phyloP scores from a whole-genome alignment of 23 tunicate genomes.

The Ciona savignyi region DNA sequence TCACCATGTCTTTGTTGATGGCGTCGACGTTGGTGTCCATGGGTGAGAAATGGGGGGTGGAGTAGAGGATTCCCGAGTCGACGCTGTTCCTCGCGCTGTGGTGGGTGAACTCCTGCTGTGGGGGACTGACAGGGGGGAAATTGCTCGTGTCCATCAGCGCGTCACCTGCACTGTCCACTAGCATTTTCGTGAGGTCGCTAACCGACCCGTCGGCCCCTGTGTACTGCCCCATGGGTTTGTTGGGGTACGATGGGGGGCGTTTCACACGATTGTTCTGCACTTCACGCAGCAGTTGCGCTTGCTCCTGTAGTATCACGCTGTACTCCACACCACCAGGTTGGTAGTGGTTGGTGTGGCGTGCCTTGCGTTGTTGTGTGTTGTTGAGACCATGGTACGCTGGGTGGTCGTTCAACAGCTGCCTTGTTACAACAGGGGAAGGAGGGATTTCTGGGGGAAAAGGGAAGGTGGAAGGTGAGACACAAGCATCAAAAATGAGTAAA shows the following conservation, averaged over 20 bases:
- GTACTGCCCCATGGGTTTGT: not conserved
- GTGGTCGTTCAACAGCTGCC: constrained; percentile 36
- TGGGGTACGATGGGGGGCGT: not conserved
- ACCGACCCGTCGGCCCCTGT: not conserved
- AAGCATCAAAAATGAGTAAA: no score
- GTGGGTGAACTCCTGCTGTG: constrained; percentile 3
- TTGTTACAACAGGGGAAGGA: constrained; percentile 30
- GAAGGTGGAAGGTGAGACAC: no score
- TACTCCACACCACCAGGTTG: constrained; percentile 6
- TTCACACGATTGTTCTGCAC: not conserved
- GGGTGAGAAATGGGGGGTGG: constrained; percentile 69
- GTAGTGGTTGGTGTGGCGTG: not conserved
- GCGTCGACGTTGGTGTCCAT: constrained; percentile 59
- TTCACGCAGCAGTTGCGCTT: constrained; percentile 18
- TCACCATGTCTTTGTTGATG: constrained; percentile 37
- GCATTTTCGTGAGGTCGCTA: constrained; percentile 66
- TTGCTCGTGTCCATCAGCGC: constrained; percentile 82
- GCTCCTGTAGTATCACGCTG: constrained; percentile 20
- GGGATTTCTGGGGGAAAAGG: constrained; percentile 17
- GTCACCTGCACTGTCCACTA: constrained; percentile 84
- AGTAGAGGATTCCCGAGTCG: constrained; percentile 52
- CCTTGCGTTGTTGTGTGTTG: not conserved
- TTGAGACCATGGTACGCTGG: constrained; percentile 35
- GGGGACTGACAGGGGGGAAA: constrained; percentile 47
- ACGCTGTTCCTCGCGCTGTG: constrained; percentile 53